Evolutionary conservation across 2,113 vertebrate genomes (phyloP), one percentile per base, ranked within the genome.

Genomic region (Xiphias gladius): DNA sequence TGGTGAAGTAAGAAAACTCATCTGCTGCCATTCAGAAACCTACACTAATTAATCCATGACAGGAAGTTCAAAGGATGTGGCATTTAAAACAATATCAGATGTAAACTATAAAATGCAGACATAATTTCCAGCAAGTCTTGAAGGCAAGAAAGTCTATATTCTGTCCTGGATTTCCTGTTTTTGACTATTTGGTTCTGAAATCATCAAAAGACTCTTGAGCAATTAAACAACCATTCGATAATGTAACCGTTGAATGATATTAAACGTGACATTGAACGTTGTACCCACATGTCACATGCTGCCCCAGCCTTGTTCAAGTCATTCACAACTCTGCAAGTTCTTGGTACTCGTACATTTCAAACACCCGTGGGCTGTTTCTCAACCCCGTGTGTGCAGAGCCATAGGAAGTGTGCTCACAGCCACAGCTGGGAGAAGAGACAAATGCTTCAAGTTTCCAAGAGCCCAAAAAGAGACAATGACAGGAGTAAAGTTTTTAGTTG

Each of bases 281-380:
- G 71, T 58, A 10, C 55, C 73, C 35, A 13, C 67, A 54, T 43
- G 58, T 50, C 37, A 32, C 71, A 72, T 30, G 80, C 50, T 17
- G 46, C 14, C 46, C 65, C 61, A 37, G 65, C 11, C 62, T 35
- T 46, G 13, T 32, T 82, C 50, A 65, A 76, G 69, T 87, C 72
- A 30, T 65, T 86, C 62, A 68, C 59, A 46, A 64, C 64, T 37
- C 66, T 28, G 32, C 55, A 32, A 78, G 76, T 78, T 79, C 46
- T 10, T 9, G 65, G 75, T 61, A 64, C 76, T 77, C 8, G 11
- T 54, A 30, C 61, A 43, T 65, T 76, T 86, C 57, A 83, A 88
- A 86, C 80, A 69, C 70, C 80, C 74, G 13, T 79, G 66, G 80
- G 83, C 80, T 79, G 65, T 85, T 78, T 83, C 73, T 79, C 59